Conservation (phyloP, 2,888 invertebrate genomes). For the Spilosoma lubricipeda region DNA sequence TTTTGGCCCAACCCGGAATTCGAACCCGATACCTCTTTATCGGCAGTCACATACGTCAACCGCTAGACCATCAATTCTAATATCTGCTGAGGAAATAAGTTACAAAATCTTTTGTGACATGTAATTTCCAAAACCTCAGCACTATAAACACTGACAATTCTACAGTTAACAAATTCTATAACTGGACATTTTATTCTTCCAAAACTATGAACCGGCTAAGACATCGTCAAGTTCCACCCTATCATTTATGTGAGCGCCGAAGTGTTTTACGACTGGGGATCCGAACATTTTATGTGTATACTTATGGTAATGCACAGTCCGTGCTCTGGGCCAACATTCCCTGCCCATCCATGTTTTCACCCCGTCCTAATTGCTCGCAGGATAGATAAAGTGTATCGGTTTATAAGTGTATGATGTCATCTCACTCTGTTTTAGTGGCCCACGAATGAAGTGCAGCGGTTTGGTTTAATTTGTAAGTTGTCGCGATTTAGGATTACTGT, state of each 20-base stretch:
- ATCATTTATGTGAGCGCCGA: conserved; percentile 36
- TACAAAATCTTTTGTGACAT: background rate
- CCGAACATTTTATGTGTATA: conserved; percentile 65
- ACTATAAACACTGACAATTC: background rate
- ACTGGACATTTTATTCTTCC: conserved; percentile 15
- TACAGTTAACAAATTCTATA: conserved; percentile 5
- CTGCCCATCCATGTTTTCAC: conserved; percentile 23
- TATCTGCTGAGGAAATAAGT: background rate
- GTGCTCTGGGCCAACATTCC: conserved; percentile 5
- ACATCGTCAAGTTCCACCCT: conserved; percentile 34
- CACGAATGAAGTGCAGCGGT: conserved; percentile 28
- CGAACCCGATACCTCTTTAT: no score
- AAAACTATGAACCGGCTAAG: conserved; percentile 33
- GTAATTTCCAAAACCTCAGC: background rate
- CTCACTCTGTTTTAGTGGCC: conserved; percentile 40
- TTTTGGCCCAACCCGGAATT: no score
- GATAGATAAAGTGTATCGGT: conserved; percentile 61
- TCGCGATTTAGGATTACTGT: conserved; percentile 7
- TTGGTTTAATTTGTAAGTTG: conserved; percentile 24
- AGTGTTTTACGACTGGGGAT: conserved; percentile 58
- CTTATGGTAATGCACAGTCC: conserved; percentile 65
- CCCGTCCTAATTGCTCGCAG: conserved; percentile 57
- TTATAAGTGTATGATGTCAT: conserved; percentile 61
- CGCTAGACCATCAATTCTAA: no score
- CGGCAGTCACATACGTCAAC: no score